Evolutionary conservation across 2,113 vertebrate species (phyloP), one percentile per base, ranked within the genome.

Genomic region (Callipepla squamata): DNA sequence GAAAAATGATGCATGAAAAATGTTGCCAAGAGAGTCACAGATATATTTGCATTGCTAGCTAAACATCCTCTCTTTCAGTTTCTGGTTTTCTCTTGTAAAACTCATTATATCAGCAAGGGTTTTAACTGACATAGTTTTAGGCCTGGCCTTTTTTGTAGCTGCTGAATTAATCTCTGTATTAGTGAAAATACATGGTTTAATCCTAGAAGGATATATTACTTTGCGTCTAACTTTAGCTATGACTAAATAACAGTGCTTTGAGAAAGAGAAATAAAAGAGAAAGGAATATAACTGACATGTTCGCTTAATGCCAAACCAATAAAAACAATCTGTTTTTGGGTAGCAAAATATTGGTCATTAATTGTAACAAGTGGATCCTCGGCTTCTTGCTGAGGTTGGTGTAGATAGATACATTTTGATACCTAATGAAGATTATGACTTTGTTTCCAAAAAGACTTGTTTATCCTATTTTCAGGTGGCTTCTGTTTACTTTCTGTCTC

Each of bases 401-500:
- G 42, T 8, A 45, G 23, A 26, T 57, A 57, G 13, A 40, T 59
- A 22, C 6, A n/a, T 58, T 91, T 88, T 42, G 45, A 61, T 13
- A 74, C 6, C 2, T 9, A 26, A 0, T 38, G 21, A 38, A 73
- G 30, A 10, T 77, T 58, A 78, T 62, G 18, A 59, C 22, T 7
- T 1, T 0, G 5, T 80, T 92, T 89, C 45, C 50, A 53, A 77
- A 92, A 45, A 6, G 12, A 50, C 63, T 2, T 38, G 23, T 63
- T 91, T 73, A 23, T 45, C 16, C 44, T 90, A 26, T 50, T 89
- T 90, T 90, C 80, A 74, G 11, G 9, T 61, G 14, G 0, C 3
- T 91, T 84, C 63, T 84, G 26, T 78, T 94, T 92, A 15, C 30
- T 68, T 85, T 45, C 26, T 9, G 28, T 61, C 11, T 83, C 81